phyloP scores from a whole-genome alignment of 2,113 vertebrate genomes.

The Tyto alba region DNA sequence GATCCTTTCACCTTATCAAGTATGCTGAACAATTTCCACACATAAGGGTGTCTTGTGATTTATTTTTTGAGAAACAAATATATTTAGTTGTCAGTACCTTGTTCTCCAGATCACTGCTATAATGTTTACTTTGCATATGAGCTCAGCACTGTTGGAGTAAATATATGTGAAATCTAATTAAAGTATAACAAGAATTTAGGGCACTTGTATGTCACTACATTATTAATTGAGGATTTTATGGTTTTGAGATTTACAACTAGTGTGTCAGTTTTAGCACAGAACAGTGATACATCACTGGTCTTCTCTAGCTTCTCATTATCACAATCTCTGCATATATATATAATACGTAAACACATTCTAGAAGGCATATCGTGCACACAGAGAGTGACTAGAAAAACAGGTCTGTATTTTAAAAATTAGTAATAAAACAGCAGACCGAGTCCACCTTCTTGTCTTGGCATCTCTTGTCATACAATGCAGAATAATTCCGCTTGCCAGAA shows the following conservation, averaged over 20 bases:
- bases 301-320: neutral
- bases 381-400: neutral
- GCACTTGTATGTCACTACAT: neutral
- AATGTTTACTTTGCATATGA: neutral
- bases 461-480: neutral
- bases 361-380: neutral
- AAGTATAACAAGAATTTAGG: neutral
- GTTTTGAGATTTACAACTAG: neutral
- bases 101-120: neutral
- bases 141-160: neutral
- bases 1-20: neutral
- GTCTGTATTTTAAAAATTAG: neutral
- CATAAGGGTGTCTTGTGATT: neutral
- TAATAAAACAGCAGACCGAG: neutral
- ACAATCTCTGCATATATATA: fast-evolving
- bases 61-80: neutral
- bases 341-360: neutral
- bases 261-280: neutral
- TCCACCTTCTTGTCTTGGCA: neutral
- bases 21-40: neutral
- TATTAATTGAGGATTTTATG: neutral
- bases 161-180: neutral
- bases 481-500: neutral
- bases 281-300: neutral
- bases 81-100: neutral